Evolutionary conservation across 2,113 vertebrate genomes (phyloP), one percentile per base, ranked within the genome.

Genomic region (Hemiprocne comata): DNA sequence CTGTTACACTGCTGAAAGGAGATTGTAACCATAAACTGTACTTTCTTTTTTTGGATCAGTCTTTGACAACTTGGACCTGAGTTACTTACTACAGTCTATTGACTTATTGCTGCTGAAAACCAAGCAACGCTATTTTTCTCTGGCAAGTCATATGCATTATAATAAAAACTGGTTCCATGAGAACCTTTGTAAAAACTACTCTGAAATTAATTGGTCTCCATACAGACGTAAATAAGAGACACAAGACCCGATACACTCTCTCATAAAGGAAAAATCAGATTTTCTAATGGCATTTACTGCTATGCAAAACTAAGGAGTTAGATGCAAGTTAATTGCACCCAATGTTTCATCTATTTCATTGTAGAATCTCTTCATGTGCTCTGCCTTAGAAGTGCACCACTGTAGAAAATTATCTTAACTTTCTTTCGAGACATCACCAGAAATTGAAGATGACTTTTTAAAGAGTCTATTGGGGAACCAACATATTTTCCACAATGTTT

Each of bases 361-460:
- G 14, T 1, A 94, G 60, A 85, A 95, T 90, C 23, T 64, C 50
- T 65, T 92, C 46, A 34, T 21, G 16, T 40, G n/a, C 53, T 81
- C 29, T 74, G 60, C 50, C 77, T 95, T 78, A 93, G 48, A 88
- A 91, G 46, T 74, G 13, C 9, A 85, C 17, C 48, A 18, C 60
- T 74, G 67, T 4, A 73, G 78, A 83, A 91, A 66, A 77, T 36
- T 13, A 88, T 85, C 17, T 40, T 94, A 85, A 75, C 69, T 81
- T 77, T 64, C 50, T 73, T 94, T 48, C 90, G 85, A 96, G 66
- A 61, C 24, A 93, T 78, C 90, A 74, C 42, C 53, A 93, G 82
- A 90, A 95, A 91, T 28, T 80, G 60, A 94, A 95, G 91, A 91
- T 33, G 24, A 26, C 55, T 88, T 94, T 95, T 88, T 70, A 83